Evolutionary conservation across 2,888 invertebrate genomes (phyloP).

Genomic region (Seira ritae): DNA sequence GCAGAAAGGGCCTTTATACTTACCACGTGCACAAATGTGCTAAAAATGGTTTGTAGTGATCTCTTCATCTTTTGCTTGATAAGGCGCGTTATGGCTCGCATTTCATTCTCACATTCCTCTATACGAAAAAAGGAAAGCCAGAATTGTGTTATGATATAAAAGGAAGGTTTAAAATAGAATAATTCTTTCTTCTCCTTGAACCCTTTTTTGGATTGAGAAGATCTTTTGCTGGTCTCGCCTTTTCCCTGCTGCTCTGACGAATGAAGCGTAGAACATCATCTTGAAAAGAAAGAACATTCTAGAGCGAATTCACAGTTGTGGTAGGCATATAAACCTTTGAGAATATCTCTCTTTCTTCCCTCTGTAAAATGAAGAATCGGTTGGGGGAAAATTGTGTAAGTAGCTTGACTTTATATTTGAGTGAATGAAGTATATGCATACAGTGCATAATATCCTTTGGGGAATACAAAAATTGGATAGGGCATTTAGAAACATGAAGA

Average conservation of each 20-base stretch:
- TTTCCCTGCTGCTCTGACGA: slow-evolving; percentile 16
- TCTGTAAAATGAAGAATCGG: not conserved
- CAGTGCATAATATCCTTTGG: too few species aligned
- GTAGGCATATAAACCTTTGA: not conserved
- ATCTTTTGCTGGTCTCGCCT: not conserved
- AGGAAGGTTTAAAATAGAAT: slow-evolving; percentile 5
- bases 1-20: too few species aligned
- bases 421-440: too few species aligned
- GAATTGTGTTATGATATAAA: not conserved
- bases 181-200: slow-evolving; percentile 28
- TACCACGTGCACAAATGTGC: too few species aligned
- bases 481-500: too few species aligned
- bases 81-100: slow-evolving; percentile 28
- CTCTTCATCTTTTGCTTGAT: slow-evolving; percentile 15
- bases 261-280: not conserved
- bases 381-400: not conserved
- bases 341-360: not conserved
- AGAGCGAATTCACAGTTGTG: too few species aligned
- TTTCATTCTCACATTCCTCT: slow-evolving; percentile 13
- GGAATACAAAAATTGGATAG: too few species aligned
- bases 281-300: not conserved
- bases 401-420: not conserved
- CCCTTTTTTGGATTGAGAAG: slow-evolving; percentile 28
- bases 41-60: not conserved
- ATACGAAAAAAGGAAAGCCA: not conserved